phyloP scores from a whole-genome alignment of 2,797 vertebrate genomes.

The Myioborus melanocephalus region DNA sequence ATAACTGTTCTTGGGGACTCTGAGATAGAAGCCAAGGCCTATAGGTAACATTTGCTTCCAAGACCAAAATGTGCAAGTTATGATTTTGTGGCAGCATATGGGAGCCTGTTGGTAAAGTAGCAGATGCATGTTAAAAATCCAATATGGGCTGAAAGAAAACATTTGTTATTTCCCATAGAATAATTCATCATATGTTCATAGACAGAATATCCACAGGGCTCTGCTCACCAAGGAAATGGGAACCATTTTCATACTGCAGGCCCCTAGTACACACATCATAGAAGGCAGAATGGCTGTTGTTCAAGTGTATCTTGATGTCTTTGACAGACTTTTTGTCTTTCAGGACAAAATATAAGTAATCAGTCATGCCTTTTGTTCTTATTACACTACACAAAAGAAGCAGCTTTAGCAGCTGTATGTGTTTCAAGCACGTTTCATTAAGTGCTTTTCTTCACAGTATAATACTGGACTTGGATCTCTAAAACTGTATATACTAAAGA shows the following conservation, averaged over 20 bases:
- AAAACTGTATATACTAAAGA: not conserved
- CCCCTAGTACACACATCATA: not conserved
- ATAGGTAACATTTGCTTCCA: conserved; percentile 3
- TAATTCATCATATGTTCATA: not conserved
- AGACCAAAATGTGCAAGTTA: conserved; percentile 19
- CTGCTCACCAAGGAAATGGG: not conserved
- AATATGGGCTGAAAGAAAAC: conserved; percentile 1
- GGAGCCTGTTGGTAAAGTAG: conserved; percentile 23
- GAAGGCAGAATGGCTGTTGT: not conserved
- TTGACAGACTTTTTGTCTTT: not conserved
- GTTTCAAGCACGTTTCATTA: not conserved
- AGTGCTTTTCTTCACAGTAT: not conserved
- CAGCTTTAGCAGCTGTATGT: not conserved
- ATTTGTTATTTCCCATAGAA: conserved; percentile 36
- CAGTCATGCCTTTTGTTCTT: not conserved
- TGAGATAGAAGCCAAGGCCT: not conserved
- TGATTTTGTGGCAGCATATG: not conserved
- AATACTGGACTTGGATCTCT: not conserved
- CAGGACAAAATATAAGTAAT: not conserved
- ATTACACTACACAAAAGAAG: not conserved
- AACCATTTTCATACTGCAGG: not conserved
- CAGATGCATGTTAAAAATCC: conserved; percentile 45
- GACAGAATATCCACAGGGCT: not conserved
- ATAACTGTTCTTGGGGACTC: not conserved
- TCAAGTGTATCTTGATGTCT: not conserved